phyloP scores from a whole-genome alignment of 2,888 invertebrate genomes.

The Stenolophus ochropezus region DNA sequence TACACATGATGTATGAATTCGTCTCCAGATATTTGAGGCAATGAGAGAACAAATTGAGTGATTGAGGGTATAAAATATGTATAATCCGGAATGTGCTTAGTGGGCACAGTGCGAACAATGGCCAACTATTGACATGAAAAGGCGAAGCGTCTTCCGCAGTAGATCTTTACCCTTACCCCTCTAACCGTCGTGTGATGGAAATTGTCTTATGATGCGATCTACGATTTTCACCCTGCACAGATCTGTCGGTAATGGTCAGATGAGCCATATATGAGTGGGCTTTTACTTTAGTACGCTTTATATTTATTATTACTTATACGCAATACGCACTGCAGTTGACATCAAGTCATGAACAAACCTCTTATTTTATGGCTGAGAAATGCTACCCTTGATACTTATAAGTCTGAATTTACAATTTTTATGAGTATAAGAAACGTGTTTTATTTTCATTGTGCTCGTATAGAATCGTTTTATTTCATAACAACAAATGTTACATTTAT shows the following conservation, averaged over 20 bases:
- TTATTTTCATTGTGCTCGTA: not conserved
- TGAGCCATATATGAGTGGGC: not conserved
- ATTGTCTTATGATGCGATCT: constrained; percentile 14
- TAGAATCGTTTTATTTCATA: constrained; percentile 4
- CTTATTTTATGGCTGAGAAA: no score
- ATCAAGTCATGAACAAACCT: no score
- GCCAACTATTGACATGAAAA: constrained; percentile 23
- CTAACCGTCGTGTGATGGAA: constrained; percentile 1
- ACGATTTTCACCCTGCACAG: not conserved
- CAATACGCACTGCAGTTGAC: no score
- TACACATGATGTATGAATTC: no score
- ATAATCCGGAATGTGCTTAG: constrained; percentile 19
- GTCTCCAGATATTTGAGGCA: not conserved
- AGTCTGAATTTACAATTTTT: no score
- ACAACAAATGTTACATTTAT: constrained; percentile 6
- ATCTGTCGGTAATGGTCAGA: not conserved
- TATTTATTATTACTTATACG: no score
- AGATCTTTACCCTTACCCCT: not conserved
- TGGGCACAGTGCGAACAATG: constrained; percentile 4
- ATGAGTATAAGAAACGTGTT: no score
- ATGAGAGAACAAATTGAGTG: not conserved
- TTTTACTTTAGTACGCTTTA: no score
- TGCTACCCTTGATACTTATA: no score
- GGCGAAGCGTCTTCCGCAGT: not conserved
- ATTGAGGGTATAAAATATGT: constrained; percentile 25